Conservation (phyloP, 2,797 vertebrate genomes). For the Chrysocyon brachyurus region DNA sequence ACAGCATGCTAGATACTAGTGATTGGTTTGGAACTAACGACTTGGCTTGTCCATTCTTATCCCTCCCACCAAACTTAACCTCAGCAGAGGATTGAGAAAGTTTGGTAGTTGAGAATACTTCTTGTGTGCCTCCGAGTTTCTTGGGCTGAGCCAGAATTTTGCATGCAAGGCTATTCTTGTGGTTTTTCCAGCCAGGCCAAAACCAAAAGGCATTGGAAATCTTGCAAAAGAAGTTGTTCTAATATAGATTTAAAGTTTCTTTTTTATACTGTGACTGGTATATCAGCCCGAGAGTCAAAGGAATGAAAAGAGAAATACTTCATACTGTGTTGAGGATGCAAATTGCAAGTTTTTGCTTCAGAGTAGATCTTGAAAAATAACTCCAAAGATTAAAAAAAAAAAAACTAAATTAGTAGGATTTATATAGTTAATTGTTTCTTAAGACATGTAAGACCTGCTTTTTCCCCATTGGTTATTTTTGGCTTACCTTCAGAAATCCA, state of each 20-base stretch:
- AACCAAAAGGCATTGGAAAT: slow-evolving; percentile 71
- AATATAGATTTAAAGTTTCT: slow-evolving; percentile 63
- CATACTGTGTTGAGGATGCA: background rate
- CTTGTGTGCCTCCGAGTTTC: slow-evolving; percentile 61
- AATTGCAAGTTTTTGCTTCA: background rate
- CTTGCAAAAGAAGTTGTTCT: slow-evolving; percentile 69
- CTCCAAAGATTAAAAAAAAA: background rate
- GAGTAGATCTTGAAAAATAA: slow-evolving; percentile 55
- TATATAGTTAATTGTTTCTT: background rate
- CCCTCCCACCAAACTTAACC: slow-evolving; percentile 70
- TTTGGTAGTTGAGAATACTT: slow-evolving; percentile 67
- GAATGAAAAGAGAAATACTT: background rate
- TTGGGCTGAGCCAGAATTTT: slow-evolving; percentile 69
- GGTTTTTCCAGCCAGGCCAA: slow-evolving; percentile 71
- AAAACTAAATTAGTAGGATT: background rate
- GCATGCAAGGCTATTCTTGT: slow-evolving; percentile 81
- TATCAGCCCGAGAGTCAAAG: background rate
- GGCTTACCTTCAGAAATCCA: background rate
- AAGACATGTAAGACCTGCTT: background rate
- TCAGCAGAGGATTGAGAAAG: slow-evolving; percentile 63
- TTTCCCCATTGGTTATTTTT: background rate
- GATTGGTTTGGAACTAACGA: slow-evolving; percentile 71
- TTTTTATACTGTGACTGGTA: slow-evolving; percentile 57
- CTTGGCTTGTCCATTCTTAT: slow-evolving; percentile 71
- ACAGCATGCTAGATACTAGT: slow-evolving; percentile 7